These are phyloP conservation scores for Parauchenoglanis ngamensis DNA, from an alignment of 2,797 vertebrate genomes.

Conservation along the genomic window DNA sequence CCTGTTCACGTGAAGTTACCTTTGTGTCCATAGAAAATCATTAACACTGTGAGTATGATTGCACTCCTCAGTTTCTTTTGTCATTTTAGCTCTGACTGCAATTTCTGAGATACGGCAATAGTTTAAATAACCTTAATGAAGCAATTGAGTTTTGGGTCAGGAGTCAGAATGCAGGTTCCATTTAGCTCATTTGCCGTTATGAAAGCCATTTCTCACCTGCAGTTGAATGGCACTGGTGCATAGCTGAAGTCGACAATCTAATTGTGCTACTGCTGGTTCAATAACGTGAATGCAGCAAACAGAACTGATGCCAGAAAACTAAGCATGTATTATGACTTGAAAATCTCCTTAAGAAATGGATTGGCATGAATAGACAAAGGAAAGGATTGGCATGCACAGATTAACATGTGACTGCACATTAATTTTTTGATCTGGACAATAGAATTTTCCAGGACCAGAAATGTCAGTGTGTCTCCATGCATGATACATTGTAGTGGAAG, in stretches of 20 bases:
- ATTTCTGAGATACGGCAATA: constrained; percentile 12
- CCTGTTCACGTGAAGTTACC: neutral
- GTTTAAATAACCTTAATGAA: neutral
- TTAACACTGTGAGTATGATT: neutral
- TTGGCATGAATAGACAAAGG: neutral
- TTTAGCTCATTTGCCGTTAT: constrained; percentile 21
- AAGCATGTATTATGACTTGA: constrained; percentile 20
- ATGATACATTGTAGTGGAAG: constrained; percentile 40
- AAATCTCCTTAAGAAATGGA: constrained; percentile 1
- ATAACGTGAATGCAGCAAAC: neutral
- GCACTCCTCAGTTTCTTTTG: constrained; percentile 3
- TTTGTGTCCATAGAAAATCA: neutral
- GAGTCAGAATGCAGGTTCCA: constrained; percentile 13
- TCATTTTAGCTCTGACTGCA: neutral
- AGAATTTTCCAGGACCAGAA: neutral
- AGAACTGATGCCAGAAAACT: constrained; percentile 6
- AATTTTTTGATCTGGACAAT: neutral
- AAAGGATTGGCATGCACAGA: neutral
- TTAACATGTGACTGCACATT: neutral
- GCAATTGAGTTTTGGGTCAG: neutral
- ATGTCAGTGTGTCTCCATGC: constrained; percentile 16
- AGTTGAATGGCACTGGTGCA: constrained; percentile 5
- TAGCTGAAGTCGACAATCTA: neutral
- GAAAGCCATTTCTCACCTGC: constrained; percentile 21
- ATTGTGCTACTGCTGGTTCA: neutral